Evolutionary conservation across 2,888 invertebrate species (phyloP).

Genomic region (Lithophane socia): DNA sequence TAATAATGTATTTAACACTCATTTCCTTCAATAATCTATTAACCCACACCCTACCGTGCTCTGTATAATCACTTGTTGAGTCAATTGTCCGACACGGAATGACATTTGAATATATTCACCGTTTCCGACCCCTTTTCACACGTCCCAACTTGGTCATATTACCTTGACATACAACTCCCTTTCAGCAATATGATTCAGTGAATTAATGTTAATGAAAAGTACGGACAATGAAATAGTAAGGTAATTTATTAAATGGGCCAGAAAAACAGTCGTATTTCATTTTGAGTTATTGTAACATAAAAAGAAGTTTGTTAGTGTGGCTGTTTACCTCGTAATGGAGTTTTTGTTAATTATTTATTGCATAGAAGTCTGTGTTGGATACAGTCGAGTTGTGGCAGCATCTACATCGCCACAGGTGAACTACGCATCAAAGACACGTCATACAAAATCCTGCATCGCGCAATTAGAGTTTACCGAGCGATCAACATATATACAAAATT

Average conservation of each 20-base stretch:
- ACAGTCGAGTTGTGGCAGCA: too few species aligned
- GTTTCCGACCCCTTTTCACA: conserved; percentile 38
- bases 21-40: background rate
- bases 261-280: conserved; percentile 43
- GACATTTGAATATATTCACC: conserved; percentile 38
- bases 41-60: background rate
- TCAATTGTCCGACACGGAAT: conserved; percentile 36
- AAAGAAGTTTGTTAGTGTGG: conserved; percentile 8
- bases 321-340: conserved; percentile 2
- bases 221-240: conserved; percentile 15
- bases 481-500: too few species aligned
- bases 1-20: background rate
- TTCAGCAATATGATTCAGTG: conserved; percentile 24
- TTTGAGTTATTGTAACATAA: conserved; percentile 29
- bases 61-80: conserved; percentile 64
- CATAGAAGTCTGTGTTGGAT: background rate
- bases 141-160: conserved; percentile 14
- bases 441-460: too few species aligned
- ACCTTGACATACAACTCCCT: conserved; percentile 31
- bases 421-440: too few species aligned
- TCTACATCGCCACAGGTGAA: too few species aligned
- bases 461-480: too few species aligned
- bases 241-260: conserved; percentile 30
- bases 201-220: conserved; percentile 27
- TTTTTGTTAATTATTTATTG: conserved; percentile 24